Evolutionary conservation across 2,888 invertebrate species (phyloP), one percentile per base, ranked within the genome.

Genomic region (Lutraria lutraria): DNA sequence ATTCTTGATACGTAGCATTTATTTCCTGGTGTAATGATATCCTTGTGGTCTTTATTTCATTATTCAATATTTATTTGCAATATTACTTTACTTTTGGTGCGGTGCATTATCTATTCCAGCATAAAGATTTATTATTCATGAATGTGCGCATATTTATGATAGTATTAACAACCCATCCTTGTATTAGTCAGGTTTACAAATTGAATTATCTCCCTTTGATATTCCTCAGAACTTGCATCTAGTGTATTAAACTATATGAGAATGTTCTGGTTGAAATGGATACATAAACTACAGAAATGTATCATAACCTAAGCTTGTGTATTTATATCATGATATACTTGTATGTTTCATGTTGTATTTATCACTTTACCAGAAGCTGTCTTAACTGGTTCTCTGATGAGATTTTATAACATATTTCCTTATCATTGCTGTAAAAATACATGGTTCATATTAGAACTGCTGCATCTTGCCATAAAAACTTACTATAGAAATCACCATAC

Each of bases 201-300:
- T 68, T 68, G 63, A 68, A 8, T 68, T 25, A 25, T 68, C 63
- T 68, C 63, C 63, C 63, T 68, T 68, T 6, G 63, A 68, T n/a
- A 43, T 68, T 25, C 12, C n/a, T 0, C 25, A 68, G 2, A 68
- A n/a, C n/a, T 68, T 25, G n/a, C n/a, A n/a, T n/a, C n/a, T n/a
- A n/a, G 60, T 60, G 60, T 21, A 15, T n/a, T 68, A 25, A 43
- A 43, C 2, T 43, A 43, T 43, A 4, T 43, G 2, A 43, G 43
- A 43, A 43, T 43, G 43, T 43, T 43, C 43, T 43, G 43, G 43
- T 43, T 43, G 43, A 43, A 4, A 43, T 43, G 43, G 43, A 43
- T 43, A 43, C 2, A 43, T 4, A 43, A 43, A 8, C 43, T 43
- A 43, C 43, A 43, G 43, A 43, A 4, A 8, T 43, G 43, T 43